Base-by-base conservation (phyloP, 2,888 invertebrate species). In the Drosophila antonietae region DNA sequence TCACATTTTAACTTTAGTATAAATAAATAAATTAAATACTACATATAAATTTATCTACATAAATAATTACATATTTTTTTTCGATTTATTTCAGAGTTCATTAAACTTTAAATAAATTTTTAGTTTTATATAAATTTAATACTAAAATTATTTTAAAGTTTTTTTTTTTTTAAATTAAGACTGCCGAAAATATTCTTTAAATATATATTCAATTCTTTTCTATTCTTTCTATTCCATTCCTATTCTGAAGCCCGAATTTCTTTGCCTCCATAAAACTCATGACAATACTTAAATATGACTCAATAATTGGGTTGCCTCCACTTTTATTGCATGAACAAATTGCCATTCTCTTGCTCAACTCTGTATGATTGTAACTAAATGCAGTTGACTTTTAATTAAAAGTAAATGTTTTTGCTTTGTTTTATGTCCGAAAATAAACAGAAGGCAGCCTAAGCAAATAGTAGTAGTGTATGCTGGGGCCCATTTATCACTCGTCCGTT, bases 371-470 rank as follows among this genome's bases (percentile, higher is more conserved):
- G 58, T 81, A 59, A 61, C 39, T 63, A 63, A 57, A 46, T 55
- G 47, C 53, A 72, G 79, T 71, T 73, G 69, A 69, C 73, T 88
- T 84, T 89, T 84, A 84, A 84, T 84, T 84, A 84, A 89, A 84
- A 84, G 89, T 85, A 84, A 84, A 84, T 84, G 84, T 89, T 84
- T 89, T 89, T 73, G 88, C 71, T 77, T 80, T 71, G 83, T 88
- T 89, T 89, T 82, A 89, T 80, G 75, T 59, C 61, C 63, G 71
- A 74, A 72, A 72, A 84, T 82, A 81, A 89, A 73, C 83, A 64
- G 28, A 28, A 28, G 61, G 61, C 64, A 83, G 71, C 88, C 88
- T 85, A 89, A 89, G 88, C 80, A 84, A 84, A 88, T 89, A 89
- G 68, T 78, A 57, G 67, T 78, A 57, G 67, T 78, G 60, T n/a